phyloP scores from a whole-genome alignment of 1,140 invertebrate genomes.

The Metaphire vulgaris region DNA sequence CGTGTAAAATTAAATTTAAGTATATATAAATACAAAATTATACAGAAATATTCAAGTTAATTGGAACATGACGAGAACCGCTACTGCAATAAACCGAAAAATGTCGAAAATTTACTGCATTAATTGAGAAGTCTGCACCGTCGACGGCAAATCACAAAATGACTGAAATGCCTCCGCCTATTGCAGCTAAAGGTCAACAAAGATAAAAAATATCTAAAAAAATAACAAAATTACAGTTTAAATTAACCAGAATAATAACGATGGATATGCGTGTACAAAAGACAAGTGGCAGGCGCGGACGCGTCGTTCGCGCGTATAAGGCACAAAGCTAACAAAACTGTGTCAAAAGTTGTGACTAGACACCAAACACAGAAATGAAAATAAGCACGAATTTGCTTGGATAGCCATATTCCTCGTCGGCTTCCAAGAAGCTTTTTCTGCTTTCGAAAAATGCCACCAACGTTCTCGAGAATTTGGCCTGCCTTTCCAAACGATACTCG shows the following conservation, averaged over 20 bases:
- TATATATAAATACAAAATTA: not conserved
- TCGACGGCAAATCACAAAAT: not conserved
- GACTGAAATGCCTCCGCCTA: not conserved
- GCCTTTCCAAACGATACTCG: no score
- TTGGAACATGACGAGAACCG: not conserved
- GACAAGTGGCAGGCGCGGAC: not conserved
- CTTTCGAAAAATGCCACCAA: no score
- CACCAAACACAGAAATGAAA: conserved; percentile 6
- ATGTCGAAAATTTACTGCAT: not conserved
- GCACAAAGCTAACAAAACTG: conserved; percentile 5
- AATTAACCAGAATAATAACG: not conserved
- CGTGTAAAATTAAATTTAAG: conserved; percentile 1
- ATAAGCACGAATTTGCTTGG: no score
- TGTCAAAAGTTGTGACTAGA: not conserved
- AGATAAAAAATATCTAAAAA: not conserved
- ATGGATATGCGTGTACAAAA: not conserved
- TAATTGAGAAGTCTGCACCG: no score
- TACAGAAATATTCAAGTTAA: conserved; percentile 3
- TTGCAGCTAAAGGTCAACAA: not conserved
- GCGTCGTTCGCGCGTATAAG: not conserved
- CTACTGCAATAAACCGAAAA: not conserved
- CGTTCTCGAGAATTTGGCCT: no score
- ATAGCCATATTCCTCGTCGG: no score
- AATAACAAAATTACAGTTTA: not conserved
- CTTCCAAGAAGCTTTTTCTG: no score